Conservation (phyloP, 2,113 vertebrate genomes). For the Phalacrocorax aristotelis region DNA sequence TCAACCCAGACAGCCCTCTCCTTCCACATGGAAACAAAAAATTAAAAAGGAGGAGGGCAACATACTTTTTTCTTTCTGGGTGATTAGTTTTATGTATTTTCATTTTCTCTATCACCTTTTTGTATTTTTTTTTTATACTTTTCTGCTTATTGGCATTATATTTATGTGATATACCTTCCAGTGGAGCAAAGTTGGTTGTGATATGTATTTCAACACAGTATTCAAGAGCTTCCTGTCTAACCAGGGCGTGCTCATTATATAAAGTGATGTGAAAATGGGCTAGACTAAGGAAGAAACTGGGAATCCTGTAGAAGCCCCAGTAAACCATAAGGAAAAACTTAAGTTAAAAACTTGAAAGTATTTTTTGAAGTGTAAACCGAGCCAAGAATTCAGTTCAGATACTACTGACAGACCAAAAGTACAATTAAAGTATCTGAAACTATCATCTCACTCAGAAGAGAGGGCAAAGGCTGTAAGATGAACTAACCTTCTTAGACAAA, state of each 20-base stretch:
- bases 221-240: background rate
- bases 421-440: background rate
- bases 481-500: background rate
- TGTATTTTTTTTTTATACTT: background rate
- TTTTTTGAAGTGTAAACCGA: background rate
- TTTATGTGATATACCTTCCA: background rate
- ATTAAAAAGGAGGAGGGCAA: background rate
- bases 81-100: background rate
- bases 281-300: background rate
- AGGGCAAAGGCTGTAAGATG: background rate
- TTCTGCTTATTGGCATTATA: background rate
- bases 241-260: background rate
- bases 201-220: rapidly evolving
- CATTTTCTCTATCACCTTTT: background rate
- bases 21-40: background rate
- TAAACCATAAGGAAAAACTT: background rate
- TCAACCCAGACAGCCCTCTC: background rate
- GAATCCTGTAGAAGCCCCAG: background rate
- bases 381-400: background rate
- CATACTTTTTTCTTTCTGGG: background rate
- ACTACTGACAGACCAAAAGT: background rate
- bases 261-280: background rate
- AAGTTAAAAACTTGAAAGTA: background rate
- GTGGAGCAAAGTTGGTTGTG: background rate
- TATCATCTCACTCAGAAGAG: background rate